Evolutionary conservation across 2,113 vertebrate species (phyloP), one percentile per base, ranked within the genome.

Genomic region (Coturnix japonica): DNA sequence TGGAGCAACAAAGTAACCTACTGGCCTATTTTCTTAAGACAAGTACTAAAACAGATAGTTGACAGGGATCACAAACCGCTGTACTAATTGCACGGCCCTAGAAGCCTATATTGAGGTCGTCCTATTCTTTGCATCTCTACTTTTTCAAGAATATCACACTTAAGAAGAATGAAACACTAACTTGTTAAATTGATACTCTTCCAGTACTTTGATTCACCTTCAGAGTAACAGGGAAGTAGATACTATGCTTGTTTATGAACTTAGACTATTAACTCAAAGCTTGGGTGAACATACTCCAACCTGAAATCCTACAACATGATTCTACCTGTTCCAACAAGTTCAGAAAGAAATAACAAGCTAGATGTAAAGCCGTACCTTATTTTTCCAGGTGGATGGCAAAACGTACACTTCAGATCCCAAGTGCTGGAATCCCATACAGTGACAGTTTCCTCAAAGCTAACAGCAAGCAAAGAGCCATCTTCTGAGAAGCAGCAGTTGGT

Each of bases 401-500:
- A 98, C 0, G 99, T 99, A 12, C 98, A 98, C 71, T 98, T 98
- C 13, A 99, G 98, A 51, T 98, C 99, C 99, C 99, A 99, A 19
- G 98, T 98, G 63, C 97, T 92, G 1, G 98, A 97, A 93, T 98
- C 98, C 99, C 99, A 99, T 15, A 99, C 56, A 3, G 99, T 99
- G 96, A 99, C 97, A 86, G 98, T 98, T 96, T 98, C 98, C 82
- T 98, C 97, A 84, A 99, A 99, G 96, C 98, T 96, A 61, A 99
- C 98, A 9, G 98, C 99, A 93, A 99, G 95, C 91, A 99, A 89
- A 74, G 99, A 99, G 25, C 98, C 98, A 16, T 99, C 99, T 76
- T 98, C 98, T 25, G 99, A 99, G 96, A 99, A 99, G 81, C 98
- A 98, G 96, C 99, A 99, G 96, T 98, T 96, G 2, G 96, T 97